Base-by-base conservation (phyloP, 2,888 invertebrate species). In the Protophormia terraenovae region DNA sequence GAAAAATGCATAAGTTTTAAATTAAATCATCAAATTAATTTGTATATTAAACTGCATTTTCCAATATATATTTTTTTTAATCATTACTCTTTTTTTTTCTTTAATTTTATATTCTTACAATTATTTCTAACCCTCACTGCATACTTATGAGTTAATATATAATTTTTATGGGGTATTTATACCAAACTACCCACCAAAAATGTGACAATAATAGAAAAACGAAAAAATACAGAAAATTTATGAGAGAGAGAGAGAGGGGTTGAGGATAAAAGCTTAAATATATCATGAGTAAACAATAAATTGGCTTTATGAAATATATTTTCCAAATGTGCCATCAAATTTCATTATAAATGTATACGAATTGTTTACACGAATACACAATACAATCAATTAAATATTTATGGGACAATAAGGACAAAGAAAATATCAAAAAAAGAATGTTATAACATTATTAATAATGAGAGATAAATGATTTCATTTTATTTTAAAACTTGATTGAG, bases 381-480 rank as follows among this genome's bases (percentile, higher is more conserved):
- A 32, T 10, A 41, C 50, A 75, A 75, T 62, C 75, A 75, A 75
- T 64, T 62, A 64, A 79, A 53, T 62, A 79, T 79, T 71, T 29
- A 79, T 72, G n/a, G n/a, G n/a, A 41, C 41, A 0, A 41, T 3
- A 32, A n/a, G n/a, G n/a, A 32, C 32, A 32, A n/a, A 38, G 19
- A 10, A 19, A 29, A 50, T 29, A 45, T 10, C 35, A 64, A 53
- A 24, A 62, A 41, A n/a, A 75, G 10, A 24, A 38, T 55, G 24
- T 35, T n/a, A 38, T 55, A 55, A 53, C 38, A 24, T 14, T 22
- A 12, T 41, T 16, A 64, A 41, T 64, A 66, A 53, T 29, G 1
- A 14, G 16, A 62, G 60, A 62, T 66, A 62, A 50, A 71, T 78
- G 19, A 38, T 78, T 50, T 76, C 24, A n/a, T 62, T 62, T 71